Percentiles rank a stretch among this genome's conserved stretches.
phyloP scores from a whole-genome alignment of 1,140 invertebrate genomes.

The Gryon sp. region DNA sequence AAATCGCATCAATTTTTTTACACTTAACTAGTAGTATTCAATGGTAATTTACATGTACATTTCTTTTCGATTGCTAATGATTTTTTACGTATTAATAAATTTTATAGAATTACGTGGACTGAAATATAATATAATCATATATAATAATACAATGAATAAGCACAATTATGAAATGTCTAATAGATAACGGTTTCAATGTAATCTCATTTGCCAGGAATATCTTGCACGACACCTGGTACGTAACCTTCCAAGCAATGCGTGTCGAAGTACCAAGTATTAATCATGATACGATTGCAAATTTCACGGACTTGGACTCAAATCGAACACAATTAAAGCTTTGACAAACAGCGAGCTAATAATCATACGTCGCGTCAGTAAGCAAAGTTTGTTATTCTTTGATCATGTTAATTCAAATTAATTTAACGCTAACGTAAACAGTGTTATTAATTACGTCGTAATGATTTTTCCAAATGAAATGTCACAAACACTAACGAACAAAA shows the following conservation, averaged over 20 bases:
- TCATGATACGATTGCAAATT: constrained; percentile 45
- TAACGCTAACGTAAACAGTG: constrained; percentile 7
- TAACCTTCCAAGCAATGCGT: constrained; percentile 29
- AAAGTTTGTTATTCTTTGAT: constrained; percentile 33
- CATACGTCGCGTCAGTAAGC: constrained; percentile 13
- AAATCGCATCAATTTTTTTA: no score
- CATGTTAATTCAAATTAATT: constrained; percentile 21
- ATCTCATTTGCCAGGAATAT: constrained; percentile 27
- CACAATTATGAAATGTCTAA: constrained; percentile 9
- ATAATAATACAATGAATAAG: constrained; percentile 15
- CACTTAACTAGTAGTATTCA: no score
- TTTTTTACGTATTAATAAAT: neutral
- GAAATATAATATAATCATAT: constrained; percentile 14
- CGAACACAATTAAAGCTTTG: constrained; percentile 35
- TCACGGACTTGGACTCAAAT: constrained; percentile 19
- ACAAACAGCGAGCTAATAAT: constrained; percentile 30
- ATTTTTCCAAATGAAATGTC: constrained; percentile 10
- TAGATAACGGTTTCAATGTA: constrained; percentile 29
- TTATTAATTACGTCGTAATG: constrained; percentile 24
- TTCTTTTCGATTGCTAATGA: neutral
- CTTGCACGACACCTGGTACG: constrained; percentile 44
- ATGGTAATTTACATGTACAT: neutral
- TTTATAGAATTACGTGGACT: neutral
- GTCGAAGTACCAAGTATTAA: constrained; percentile 35
- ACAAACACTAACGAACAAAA: neutral